Evolutionary conservation across 2,888 invertebrate species (phyloP), one percentile per base, ranked within the genome.

Genomic region (Hirtodrosophila cameraria): DNA sequence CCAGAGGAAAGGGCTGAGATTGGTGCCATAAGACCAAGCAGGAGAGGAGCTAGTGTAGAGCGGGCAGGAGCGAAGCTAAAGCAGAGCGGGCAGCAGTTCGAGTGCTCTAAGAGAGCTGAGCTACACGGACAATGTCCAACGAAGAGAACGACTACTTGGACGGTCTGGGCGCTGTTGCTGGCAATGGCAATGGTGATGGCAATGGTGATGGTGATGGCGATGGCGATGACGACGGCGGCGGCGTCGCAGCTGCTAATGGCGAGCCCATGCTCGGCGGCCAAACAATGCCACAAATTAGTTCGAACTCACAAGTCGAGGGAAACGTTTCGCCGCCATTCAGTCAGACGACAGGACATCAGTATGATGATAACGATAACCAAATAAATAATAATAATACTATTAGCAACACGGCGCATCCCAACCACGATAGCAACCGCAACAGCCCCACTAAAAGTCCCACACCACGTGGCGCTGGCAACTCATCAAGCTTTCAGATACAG

Each of bases 261-360:
- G 85, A 85, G 79, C 55, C 79, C 72, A 55, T 84, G 71, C 88
- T 85, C 48, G 79, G 65, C 75, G 89, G 88, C 80, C 84, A 88
- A 76, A 79, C 71, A 78, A 87, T 87, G 89, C 82, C 89, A 77
- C 86, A 88, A 88, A 87, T 88, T 88, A 89, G 89, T 89, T 80
- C 89, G 80, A 87, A 87, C 81, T 77, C 87, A 87, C 88, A 88
- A 75, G 83, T 86, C 86, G 88, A 90, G 70, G 83, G 77, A 82
- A 86, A 84, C 87, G 84, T 82, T 86, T 86, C 88, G 75, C 81
- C 82, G 68, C 68, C 85, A 64, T 64, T 77, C 49, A 73, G 75
- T 62, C 62, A 67, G 65, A 70, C 85, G 57, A 74, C 60, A 65
- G 64, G 60, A 58, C n/a, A n/a, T n/a, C 86, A 81, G 60, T 67